Evolutionary conservation across 2,113 vertebrate genomes (phyloP), one percentile per base, ranked within the genome.

Genomic region (Xenotilapia longispinis): DNA sequence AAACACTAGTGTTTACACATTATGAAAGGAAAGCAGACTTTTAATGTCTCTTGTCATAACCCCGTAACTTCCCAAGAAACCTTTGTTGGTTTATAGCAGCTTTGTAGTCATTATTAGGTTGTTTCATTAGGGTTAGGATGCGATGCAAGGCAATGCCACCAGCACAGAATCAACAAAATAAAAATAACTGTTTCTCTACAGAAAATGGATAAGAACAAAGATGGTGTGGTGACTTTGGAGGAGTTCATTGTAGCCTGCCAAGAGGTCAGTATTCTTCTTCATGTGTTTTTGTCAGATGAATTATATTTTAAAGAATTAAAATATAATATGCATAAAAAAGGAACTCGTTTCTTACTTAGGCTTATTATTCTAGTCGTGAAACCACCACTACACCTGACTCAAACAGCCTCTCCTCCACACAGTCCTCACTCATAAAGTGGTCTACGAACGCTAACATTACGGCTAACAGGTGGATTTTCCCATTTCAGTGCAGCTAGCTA

Each of bases 201-300:
- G 99, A 99, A 99, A 97, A 99, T 99, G 99, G 99, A 99, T 94
- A 99, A 98, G 97, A 99, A 99, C 96, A 99, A 99, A 97, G 98
- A 99, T 85, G 99, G 98, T 47, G 97, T 99, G 82, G 98, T 99
- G 92, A 99, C 99, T 87, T 93, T 99, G 93, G 98, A 99, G 83
- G 99, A 99, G 94, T 99, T 99, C 93, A 94, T 99, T 83, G 94
- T 99, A 82, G 98, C 98, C 0, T 99, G 99, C 91, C 98, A 99
- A 88, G 98, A 99, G 97, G 99, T 99, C 96, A 92, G 97, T 85
- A n/a, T 68, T 68, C 1, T 42, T 9, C n/a, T 47, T 2, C 9
- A 0, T 57, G 7, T 60, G 3, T 12, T 23, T 36, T 36, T 4
- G 33, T 26, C 42, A 75, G 38, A 84, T 23, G 40, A 75, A 68